Base-by-base conservation (phyloP, 2,797 vertebrate genomes). In the Euthynnus affinis region DNA sequence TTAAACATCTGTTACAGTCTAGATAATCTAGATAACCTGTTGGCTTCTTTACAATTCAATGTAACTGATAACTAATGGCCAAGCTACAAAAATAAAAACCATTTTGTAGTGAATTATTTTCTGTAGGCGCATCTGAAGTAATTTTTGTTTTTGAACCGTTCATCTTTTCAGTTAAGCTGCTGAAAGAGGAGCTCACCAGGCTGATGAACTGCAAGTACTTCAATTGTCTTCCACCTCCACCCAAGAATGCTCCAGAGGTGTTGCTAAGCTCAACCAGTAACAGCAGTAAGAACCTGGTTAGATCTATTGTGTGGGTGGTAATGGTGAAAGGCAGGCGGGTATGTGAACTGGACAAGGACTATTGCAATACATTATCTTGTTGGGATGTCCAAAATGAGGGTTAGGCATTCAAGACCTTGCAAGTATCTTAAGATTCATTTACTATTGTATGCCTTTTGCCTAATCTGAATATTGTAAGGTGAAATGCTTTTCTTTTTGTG, bases 141-240 rank as follows among this genome's bases (percentile, higher is more conserved):
- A 20, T 6, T 46, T 67, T 59, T 34, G 2, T 27, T 48, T n/a
- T 57, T 37, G 34, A 37, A 10, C 34, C 37, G 12, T 10, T 37
- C 37, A 20, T 14, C 9, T 29, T 46, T 29, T 49, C 2, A 99
- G 98, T 97, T 91, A 98, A 98, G 91, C 89, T 93, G 65, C 74
- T 99, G 88, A 99, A 98, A 92, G 96, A 97, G 37, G 93, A 97
- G 63, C 92, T 99, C 56, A 93, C 92, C 55, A 94, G 90, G 74
- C 93, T 99, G 83, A 81, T 97, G 82, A 94, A 96, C 68, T 98
- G 93, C 85, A 93, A 96, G 46, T 99, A 98, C 91, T 99, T 99
- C 94, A 96, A 95, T 86, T 93, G 89, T 91, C 92, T 97, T 81
- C 95, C 96, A 0, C 84, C 93, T 89, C 94, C 96, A 85, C 93